Percentiles rank a stretch among this genome's conserved stretches.
These are phyloP conservation scores for Drosophila micromelanica DNA, from an alignment of 1,140 invertebrate genomes.

Conservation along the genomic window DNA sequence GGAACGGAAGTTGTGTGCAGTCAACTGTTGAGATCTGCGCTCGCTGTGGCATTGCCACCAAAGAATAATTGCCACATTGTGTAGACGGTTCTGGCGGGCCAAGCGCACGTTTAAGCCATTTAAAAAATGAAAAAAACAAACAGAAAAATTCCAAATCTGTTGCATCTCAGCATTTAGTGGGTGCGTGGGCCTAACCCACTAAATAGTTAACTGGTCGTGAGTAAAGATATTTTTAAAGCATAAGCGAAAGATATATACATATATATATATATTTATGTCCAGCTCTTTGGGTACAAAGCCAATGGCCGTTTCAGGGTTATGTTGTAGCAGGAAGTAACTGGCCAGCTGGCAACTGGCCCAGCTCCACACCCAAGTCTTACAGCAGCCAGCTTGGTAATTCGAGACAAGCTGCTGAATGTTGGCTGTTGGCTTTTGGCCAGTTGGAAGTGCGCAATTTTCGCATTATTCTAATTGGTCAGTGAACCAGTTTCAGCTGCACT, in stretches of 20 bases:
- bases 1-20: constrained; percentile 78
- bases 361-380: constrained; percentile 36
- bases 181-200: constrained; percentile 35
- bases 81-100: not conserved
- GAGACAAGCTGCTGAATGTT: not conserved
- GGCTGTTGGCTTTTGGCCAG: constrained; percentile 17
- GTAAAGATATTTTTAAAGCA: no score
- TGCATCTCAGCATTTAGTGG: constrained; percentile 50
- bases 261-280: not conserved
- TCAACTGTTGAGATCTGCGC: constrained; percentile 64
- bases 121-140: constrained; percentile 47
- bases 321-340: constrained; percentile 70
- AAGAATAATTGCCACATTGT: constrained; percentile 60
- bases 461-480: constrained; percentile 74
- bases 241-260: not conserved
- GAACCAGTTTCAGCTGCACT: constrained; percentile 67
- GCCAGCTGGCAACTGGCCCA: constrained; percentile 37
- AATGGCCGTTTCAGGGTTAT: constrained; percentile 72
- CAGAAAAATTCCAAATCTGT: constrained; percentile 35
- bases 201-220: not conserved
- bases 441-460: constrained; percentile 49
- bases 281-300: constrained; percentile 27
- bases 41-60: constrained; percentile 37
- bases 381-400: constrained; percentile 12
- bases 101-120: constrained; percentile 61